phyloP scores from a whole-genome alignment of 2,797 vertebrate genomes.

The Valencia hispanica region DNA sequence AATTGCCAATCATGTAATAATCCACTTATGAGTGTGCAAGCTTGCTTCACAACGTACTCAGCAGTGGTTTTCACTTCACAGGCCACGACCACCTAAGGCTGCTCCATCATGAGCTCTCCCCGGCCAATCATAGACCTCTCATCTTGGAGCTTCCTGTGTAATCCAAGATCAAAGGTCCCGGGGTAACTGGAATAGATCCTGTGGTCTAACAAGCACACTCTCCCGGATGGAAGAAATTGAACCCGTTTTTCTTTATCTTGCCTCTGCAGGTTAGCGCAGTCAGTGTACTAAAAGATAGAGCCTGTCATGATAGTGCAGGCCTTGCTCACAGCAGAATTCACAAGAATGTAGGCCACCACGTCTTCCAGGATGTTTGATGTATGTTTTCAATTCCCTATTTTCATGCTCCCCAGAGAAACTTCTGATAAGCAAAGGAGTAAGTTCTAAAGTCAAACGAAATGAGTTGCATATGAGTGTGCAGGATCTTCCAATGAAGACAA shows the following conservation, averaged over 20 bases:
- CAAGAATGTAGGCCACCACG: constrained; percentile 46
- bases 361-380: constrained; percentile 66
- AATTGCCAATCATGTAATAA: constrained; percentile 74
- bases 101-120: constrained; percentile 67
- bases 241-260: constrained; percentile 80
- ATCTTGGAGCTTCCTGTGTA: constrained; percentile 73
- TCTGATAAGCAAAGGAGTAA: constrained; percentile 47
- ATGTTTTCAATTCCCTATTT: constrained; percentile 60
- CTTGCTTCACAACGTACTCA: constrained; percentile 54
- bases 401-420: constrained; percentile 46
- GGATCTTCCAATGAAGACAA: constrained; percentile 26
- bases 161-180: constrained; percentile 82
- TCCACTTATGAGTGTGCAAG: constrained; percentile 65
- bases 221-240: constrained; percentile 72
- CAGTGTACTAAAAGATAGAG: constrained; percentile 65
- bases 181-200: constrained; percentile 76
- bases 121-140: constrained; percentile 66
- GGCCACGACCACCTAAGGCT: constrained; percentile 67
- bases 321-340: constrained; percentile 59
- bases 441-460: constrained; percentile 30
- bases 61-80: constrained; percentile 73
- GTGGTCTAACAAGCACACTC: constrained; percentile 77
- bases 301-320: constrained; percentile 55
- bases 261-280: constrained; percentile 74
- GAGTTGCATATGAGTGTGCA: constrained; percentile 14